Conservation (phyloP, 2,113 vertebrate species). For the Corydoras maculifer region DNA sequence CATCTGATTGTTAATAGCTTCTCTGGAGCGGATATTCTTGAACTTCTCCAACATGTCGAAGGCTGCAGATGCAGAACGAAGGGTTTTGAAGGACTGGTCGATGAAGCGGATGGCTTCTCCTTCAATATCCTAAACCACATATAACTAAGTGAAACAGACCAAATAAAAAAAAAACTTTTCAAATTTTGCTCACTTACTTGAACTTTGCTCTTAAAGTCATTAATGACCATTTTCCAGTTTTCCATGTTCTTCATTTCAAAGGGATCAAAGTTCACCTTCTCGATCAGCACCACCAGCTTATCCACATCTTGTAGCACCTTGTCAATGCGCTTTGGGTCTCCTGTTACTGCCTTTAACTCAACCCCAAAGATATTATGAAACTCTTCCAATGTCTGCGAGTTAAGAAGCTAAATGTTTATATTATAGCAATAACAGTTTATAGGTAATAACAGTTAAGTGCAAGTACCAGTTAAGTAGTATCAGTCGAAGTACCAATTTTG, state of each 20-base stretch:
- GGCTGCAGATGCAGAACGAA: conserved; percentile 80
- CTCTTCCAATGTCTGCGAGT: conserved; percentile 76
- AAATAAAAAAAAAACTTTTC: too few relatives aligned
- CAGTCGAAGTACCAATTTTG: too few relatives aligned
- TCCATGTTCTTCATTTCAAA: conserved; percentile 65
- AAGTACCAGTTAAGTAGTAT: too few relatives aligned
- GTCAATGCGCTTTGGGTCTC: conserved; percentile 71
- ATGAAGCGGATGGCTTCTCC: conserved; percentile 79
- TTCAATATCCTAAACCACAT: conserved; percentile 73
- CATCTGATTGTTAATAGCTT: conserved; percentile 77
- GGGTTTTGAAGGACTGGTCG: conserved; percentile 80
- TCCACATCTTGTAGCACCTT: conserved; percentile 73
- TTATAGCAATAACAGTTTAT: too few relatives aligned
- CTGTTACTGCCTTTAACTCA: conserved; percentile 78
- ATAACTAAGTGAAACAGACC: neutral
- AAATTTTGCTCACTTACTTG: conserved; percentile 52
- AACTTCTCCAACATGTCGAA: conserved; percentile 88
- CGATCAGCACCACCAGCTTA: conserved; percentile 68
- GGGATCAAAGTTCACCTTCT: conserved; percentile 74
- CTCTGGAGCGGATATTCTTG: conserved; percentile 72
- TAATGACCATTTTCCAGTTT: conserved; percentile 76
- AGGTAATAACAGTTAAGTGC: neutral
- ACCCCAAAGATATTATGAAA: conserved; percentile 81
- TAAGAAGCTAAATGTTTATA: neutral
- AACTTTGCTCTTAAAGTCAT: conserved; percentile 74